These are phyloP conservation scores for Scophthalmus maximus DNA, from an alignment of 2,113 vertebrate genomes.

Conservation along the genomic window DNA sequence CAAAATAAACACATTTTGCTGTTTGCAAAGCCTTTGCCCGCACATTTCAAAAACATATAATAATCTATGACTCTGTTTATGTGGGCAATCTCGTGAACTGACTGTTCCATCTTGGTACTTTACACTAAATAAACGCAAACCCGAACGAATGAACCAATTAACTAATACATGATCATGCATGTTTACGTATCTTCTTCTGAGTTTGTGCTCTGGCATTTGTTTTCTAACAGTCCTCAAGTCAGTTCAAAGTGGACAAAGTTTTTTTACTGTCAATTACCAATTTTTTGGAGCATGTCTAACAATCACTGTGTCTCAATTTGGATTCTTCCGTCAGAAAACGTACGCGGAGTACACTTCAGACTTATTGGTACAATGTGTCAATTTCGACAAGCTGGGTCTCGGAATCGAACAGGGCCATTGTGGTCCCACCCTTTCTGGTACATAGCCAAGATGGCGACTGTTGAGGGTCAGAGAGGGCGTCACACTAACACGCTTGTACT, in stretches of 20 bases:
- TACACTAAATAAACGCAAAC: constrained; percentile 5
- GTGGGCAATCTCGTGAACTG: background rate
- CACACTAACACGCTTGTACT: too few species aligned
- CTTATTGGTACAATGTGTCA: too few species aligned
- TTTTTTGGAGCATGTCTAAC: constrained; percentile 5
- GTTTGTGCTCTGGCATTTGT: constrained; percentile 53
- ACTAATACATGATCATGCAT: constrained; percentile 8
- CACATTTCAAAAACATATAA: background rate
- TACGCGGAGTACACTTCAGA: too few species aligned
- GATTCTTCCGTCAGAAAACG: too few species aligned
- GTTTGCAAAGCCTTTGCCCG: constrained; percentile 10
- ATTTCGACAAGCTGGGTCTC: too few species aligned
- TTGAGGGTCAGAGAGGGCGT: too few species aligned
- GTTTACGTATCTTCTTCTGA: constrained; percentile 55
- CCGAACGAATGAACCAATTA: background rate
- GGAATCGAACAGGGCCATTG: too few species aligned
- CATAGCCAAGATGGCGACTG: too few species aligned
- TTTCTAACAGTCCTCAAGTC: constrained; percentile 68
- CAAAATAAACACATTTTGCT: background rate
- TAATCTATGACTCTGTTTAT: background rate
- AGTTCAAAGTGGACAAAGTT: constrained; percentile 56
- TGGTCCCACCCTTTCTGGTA: too few species aligned
- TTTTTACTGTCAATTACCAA: background rate
- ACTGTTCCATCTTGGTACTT: background rate
- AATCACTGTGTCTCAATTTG: too few species aligned